Evolutionary conservation across 2,113 vertebrate species (phyloP), one percentile per base, ranked within the genome.

Genomic region (Gymnobelideus leadbeateri): DNA sequence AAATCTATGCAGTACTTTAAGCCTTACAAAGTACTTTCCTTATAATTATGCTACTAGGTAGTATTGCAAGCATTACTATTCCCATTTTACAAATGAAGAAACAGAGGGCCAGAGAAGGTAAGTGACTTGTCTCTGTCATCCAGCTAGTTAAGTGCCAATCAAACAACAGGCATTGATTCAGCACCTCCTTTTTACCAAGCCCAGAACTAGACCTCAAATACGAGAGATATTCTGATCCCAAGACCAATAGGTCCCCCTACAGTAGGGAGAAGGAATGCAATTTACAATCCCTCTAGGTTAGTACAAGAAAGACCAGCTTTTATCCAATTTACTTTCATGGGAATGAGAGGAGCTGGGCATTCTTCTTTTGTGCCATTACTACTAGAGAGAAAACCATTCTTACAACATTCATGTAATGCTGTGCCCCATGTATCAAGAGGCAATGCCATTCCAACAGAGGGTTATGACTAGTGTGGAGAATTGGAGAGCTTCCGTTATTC

Each of bases 401-500:
- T 51, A 10, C 51, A 51, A 77, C 31, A 77, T 7, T 6, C 19
- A n/a, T n/a, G 14, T n/a, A 77, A 68, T 37, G 12, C 12, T 37
- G 31, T 68, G 11, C 11, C 31, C 3, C 12, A 68, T 68, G 12
- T 68, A 31, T 37, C 28, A 16, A 77, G 31, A n/a, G 37, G 14
- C 61, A 77, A 77, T 77, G 37, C 14, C 19, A 14, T 77, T 77
- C 37, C 4, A 21, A n/a, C 10, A 77, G 51, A 89, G 51, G 16
- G 37, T 53, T 54, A n/a, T 92, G 16, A 28, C 23, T 37, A 24
- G 49, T 51, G 25, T 51, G 92, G 90, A 61, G 92, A 96, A 94
- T 2, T 24, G 3, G 51, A 50, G 31, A 68, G 31, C 89, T 31
- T 0, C 24, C 52, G 43, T 2, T 7, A 91, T 51, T 94, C 61